Conservation (phyloP, 1,140 invertebrate species). For the Brachionus koreanus region DNA sequence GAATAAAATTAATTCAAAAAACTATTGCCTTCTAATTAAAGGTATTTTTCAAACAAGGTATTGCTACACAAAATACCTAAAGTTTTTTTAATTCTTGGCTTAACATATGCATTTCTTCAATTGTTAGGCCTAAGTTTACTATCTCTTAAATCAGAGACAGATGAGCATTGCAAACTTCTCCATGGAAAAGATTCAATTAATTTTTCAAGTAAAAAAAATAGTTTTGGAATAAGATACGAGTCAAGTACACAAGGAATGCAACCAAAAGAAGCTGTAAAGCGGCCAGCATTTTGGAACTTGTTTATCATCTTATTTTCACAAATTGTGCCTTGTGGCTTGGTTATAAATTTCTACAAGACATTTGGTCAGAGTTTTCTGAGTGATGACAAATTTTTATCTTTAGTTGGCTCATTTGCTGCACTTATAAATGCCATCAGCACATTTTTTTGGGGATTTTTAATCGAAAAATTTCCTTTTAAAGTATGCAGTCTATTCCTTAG, state of each 20-base stretch:
- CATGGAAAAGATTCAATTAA: background rate
- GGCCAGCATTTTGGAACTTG: background rate
- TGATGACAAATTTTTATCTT: conserved; percentile 48
- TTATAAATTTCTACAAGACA: conserved; percentile 46
- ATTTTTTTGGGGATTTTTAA: conserved; percentile 46
- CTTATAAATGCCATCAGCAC: conserved; percentile 43
- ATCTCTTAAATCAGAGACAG: background rate
- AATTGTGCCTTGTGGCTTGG: background rate
- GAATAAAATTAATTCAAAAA: background rate
- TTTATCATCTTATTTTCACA: background rate
- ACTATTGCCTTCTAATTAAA: conserved; percentile 45
- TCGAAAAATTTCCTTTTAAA: conserved; percentile 52
- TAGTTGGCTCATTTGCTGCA: conserved; percentile 49
- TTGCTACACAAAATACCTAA: conserved; percentile 55
- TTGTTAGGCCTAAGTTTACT: conserved; percentile 48
- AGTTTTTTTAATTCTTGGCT: conserved; percentile 55
- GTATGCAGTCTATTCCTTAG: background rate
- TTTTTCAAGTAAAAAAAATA: background rate
- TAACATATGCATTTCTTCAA: conserved; percentile 55
- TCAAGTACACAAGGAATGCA: background rate
- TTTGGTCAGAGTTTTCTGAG: conserved; percentile 49
- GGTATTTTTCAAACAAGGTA: conserved; percentile 54
- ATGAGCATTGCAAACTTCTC: background rate
- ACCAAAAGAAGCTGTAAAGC: background rate
- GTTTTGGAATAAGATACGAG: background rate